phyloP scores from a whole-genome alignment of 2,888 invertebrate genomes.

The Meteorus colon region DNA sequence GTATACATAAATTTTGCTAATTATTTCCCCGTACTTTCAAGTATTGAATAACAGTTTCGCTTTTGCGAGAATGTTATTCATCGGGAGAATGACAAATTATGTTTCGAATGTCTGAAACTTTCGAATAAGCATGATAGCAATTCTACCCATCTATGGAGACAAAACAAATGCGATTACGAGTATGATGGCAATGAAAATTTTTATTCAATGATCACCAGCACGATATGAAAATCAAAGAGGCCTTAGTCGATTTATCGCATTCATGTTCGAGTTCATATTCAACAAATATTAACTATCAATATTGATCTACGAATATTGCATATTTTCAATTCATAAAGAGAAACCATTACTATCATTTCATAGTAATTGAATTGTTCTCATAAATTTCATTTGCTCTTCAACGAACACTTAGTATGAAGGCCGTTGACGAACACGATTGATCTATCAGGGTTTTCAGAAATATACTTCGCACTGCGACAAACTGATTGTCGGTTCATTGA shows the following conservation, averaged over 20 bases:
- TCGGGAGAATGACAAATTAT: not conserved
- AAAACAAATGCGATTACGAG: conserved; percentile 10
- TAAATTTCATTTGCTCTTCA: conserved; percentile 23
- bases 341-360: not conserved
- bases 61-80: too few species aligned
- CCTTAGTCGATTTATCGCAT: conserved; percentile 52
- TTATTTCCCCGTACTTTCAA: not conserved
- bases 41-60: not conserved
- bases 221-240: conserved; percentile 47
- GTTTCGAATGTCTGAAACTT: not conserved
- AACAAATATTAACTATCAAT: conserved; percentile 18
- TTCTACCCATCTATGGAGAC: not conserved
- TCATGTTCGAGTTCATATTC: conserved; percentile 16
- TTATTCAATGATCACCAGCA: conserved; percentile 10
- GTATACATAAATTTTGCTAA: not conserved
- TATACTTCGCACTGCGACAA: not conserved
- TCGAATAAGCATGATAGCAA: not conserved
- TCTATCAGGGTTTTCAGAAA: not conserved
- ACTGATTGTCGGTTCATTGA: not conserved
- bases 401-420: not conserved
- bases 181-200: not conserved
- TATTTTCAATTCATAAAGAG: not conserved
- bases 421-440: not conserved
- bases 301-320: not conserved
- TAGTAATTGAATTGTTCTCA: not conserved